A percentile compares a stretch with the other conserved stretches of the same genome.
These are phyloP conservation scores for Aporophyla nigra DNA, from an alignment of 2,888 invertebrate species.

Conservation along the genomic window DNA sequence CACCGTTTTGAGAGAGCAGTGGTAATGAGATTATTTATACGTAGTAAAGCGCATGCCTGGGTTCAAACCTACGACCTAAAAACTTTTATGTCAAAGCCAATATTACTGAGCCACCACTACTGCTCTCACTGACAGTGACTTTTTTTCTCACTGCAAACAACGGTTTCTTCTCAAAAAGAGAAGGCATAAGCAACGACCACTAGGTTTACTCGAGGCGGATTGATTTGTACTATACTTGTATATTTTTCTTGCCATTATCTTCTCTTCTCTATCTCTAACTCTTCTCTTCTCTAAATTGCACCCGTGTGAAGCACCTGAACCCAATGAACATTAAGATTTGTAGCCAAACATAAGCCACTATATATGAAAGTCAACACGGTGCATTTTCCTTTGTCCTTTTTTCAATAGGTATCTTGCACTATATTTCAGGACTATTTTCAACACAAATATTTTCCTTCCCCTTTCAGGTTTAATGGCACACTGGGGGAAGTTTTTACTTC, in stretches of 20 bases:
- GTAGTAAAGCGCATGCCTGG: no score
- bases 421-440: constrained; percentile 25
- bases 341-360: background rate
- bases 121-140: no score
- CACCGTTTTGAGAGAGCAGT: no score
- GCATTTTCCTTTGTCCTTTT: constrained; percentile 15
- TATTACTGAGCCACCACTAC: no score
- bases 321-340: background rate
- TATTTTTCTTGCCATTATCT: background rate
- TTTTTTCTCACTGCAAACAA: no score
- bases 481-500: constrained; percentile 55
- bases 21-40: no score
- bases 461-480: constrained; percentile 43
- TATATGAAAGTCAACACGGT: background rate
- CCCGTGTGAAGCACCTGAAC: background rate
- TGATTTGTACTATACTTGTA: background rate
- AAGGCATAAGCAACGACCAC: background rate
- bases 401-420: constrained; percentile 2
- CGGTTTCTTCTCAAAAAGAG: background rate
- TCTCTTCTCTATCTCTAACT: background rate
- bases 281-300: background rate
- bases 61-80: no score
- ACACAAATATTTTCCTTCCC: constrained; percentile 42
- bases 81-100: no score
- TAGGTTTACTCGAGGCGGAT: background rate